A percentile compares a stretch with the other conserved stretches of the same genome.
Evolutionary conservation across 1,140 invertebrate genomes (phyloP).

Genomic region (Drosophila lowei): DNA sequence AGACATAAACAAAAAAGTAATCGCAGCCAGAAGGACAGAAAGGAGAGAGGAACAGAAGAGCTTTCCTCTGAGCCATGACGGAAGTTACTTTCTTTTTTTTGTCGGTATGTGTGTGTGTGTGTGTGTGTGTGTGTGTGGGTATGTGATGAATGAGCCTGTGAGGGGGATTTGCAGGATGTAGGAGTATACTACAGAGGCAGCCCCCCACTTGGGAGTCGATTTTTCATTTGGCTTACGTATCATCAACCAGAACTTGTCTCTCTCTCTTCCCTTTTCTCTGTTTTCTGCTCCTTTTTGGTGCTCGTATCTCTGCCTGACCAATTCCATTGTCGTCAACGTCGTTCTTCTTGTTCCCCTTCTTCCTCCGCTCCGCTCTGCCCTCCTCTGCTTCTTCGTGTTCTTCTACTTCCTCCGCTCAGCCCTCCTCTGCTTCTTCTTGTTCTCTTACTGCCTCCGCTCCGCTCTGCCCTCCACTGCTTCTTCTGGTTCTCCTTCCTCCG

Average conservation of each 20-base stretch:
- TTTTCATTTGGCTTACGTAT: conserved; percentile 69
- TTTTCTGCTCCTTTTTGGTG: conserved; percentile 14
- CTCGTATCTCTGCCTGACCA: conserved; percentile 43
- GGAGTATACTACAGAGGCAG: no score
- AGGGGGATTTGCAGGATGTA: background rate
- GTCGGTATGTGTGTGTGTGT: conserved; percentile 14
- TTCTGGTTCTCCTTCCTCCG: no score
- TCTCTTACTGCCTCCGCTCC: no score
- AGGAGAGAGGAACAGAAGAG: background rate
- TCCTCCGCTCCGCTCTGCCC: no score
- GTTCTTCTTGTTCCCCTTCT: conserved; percentile 9
- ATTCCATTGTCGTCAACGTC: conserved; percentile 43
- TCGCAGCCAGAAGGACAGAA: conserved; percentile 18
- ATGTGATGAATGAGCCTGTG: conserved; percentile 59
- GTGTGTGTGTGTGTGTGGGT: conserved; percentile 15
- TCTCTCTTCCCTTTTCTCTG: background rate
- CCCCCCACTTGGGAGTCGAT: conserved; percentile 55
- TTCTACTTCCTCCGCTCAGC: conserved; percentile 2
- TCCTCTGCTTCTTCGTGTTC: background rate
- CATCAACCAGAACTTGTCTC: conserved; percentile 37
- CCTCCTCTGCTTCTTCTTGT: conserved; percentile 7
- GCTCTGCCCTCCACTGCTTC: no score
- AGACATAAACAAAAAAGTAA: conserved; percentile 64
- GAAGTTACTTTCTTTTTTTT: conserved; percentile 18
- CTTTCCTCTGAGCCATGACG: background rate